These are phyloP conservation scores for Seriola dumerili DNA, from an alignment of 2,113 vertebrate genomes.

Conservation along the genomic window DNA sequence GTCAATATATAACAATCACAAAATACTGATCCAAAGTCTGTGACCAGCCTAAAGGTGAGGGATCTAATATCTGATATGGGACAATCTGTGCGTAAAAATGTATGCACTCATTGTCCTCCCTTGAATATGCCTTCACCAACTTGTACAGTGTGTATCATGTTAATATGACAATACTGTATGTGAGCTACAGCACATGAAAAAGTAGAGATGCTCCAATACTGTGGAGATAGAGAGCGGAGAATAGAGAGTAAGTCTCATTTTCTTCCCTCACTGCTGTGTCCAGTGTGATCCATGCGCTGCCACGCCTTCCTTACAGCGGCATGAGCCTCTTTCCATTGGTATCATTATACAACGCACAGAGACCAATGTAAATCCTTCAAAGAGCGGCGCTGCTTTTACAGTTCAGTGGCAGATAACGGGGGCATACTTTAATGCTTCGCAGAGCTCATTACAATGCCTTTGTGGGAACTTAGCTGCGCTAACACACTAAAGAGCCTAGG, in stretches of 20 bases:
- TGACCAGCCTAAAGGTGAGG: neutral
- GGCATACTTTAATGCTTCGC: constrained; percentile 50
- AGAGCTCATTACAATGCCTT: constrained; percentile 68
- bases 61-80: neutral
- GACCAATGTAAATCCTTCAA: constrained; percentile 57
- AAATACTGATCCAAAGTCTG: no score
- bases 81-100: neutral
- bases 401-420: constrained; percentile 37
- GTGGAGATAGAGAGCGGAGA: neutral
- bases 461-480: constrained; percentile 45
- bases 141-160: no score
- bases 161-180: neutral
- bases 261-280: neutral
- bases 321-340: constrained; percentile 13
- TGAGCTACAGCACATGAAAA: neutral
- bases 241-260: neutral
- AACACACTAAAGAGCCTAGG: constrained; percentile 24
- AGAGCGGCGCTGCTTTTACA: constrained; percentile 47
- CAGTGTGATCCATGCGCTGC: neutral
- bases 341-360: constrained; percentile 24
- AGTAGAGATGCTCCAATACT: neutral
- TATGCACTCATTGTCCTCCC: neutral
- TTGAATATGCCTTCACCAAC: neutral
- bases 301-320: constrained; percentile 32
- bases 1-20: no score